phyloP scores from a whole-genome alignment of 2,888 invertebrate genomes.

The Sturmia bella region DNA sequence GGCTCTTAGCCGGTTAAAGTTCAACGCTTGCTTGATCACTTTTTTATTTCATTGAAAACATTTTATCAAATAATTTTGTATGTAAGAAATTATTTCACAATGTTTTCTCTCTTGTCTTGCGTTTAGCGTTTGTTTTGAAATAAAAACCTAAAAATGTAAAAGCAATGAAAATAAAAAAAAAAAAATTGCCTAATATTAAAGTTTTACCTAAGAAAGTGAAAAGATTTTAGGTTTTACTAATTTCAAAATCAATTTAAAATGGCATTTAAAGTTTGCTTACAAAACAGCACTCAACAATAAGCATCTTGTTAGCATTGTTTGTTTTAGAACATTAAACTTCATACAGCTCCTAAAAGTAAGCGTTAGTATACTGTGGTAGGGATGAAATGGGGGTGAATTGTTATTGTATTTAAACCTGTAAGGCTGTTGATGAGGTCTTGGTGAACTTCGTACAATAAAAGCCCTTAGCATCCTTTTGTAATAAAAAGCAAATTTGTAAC shows the following conservation, averaged over 20 bases:
- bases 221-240: too few species aligned
- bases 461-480: constrained; percentile 70
- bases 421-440: not conserved
- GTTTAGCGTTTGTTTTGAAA: too few species aligned
- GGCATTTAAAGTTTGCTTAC: constrained; percentile 56
- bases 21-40: too few species aligned
- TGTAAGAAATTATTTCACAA: too few species aligned
- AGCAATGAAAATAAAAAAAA: constrained; percentile 4
- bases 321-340: constrained; percentile 11
- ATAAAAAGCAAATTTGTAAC: constrained; percentile 72
- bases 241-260: constrained; percentile 61
- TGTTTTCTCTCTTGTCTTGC: too few species aligned
- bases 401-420: constrained; percentile 1
- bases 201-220: constrained; percentile 6
- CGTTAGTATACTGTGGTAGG: not conserved
- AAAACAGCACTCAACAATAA: constrained; percentile 38
- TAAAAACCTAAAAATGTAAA: too few species aligned
- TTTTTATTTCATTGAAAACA: too few species aligned
- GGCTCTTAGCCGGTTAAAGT: too few species aligned
- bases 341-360: constrained; percentile 23
- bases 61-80: too few species aligned
- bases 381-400: constrained; percentile 5
- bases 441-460: constrained; percentile 43
- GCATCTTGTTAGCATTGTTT: constrained; percentile 44
- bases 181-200: constrained; percentile 10